A percentile compares a stretch with the other conserved stretches of the same genome.
Conservation (phyloP, 2,113 vertebrate species). For the Tragelaphus imberbis region DNA sequence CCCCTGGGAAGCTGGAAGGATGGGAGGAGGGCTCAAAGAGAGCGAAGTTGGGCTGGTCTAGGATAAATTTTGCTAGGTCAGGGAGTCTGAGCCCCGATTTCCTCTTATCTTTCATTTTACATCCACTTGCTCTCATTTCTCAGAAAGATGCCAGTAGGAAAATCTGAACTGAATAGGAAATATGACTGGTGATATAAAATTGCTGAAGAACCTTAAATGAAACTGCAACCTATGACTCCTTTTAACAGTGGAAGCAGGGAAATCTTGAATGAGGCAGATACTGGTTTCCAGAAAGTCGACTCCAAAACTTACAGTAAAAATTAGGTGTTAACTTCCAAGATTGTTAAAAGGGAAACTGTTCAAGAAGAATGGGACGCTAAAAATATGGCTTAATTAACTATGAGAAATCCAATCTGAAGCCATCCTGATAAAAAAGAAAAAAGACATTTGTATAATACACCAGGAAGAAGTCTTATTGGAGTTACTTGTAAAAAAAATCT, state of each 20-base stretch:
- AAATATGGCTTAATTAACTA: background rate
- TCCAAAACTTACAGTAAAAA: background rate
- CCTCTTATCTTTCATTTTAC: background rate
- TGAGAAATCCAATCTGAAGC: background rate
- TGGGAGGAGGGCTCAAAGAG: background rate
- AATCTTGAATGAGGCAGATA: background rate
- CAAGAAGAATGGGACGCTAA: background rate
- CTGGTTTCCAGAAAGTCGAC: background rate
- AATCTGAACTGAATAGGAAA: background rate
- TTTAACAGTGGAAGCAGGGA: background rate
- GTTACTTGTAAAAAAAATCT: background rate
- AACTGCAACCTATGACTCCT: background rate
- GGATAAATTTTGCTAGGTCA: background rate
- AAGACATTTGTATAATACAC: background rate
- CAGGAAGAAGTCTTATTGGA: background rate
- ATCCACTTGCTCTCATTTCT: background rate
- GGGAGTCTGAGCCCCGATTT: background rate
- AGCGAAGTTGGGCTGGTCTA: too few species aligned
- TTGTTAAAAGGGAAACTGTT: background rate
- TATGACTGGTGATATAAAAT: background rate
- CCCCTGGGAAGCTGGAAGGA: background rate
- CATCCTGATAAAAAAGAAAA: background rate
- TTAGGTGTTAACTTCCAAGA: background rate
- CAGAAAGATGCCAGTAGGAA: background rate
- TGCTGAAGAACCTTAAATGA: background rate